These are phyloP conservation scores for Pseudomyrmex sp. DNA, from an alignment of 1,140 invertebrate species.

Conservation along the genomic window DNA sequence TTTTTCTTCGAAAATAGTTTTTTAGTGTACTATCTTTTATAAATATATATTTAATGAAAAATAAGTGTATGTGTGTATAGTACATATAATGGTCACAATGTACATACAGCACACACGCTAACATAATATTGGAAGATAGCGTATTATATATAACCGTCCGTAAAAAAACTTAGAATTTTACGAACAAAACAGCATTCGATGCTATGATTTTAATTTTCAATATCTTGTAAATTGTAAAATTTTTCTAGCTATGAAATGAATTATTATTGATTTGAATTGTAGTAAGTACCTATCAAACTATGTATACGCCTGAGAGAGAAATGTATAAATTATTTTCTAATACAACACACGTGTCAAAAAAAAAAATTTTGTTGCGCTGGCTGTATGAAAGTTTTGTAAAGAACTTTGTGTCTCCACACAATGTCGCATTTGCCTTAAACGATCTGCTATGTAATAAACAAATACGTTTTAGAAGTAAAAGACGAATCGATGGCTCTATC, in stretches of 20 bases:
- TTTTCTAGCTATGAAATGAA: slow-evolving; percentile 24
- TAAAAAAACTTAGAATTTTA: slow-evolving; percentile 64
- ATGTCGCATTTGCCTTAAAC: slow-evolving; percentile 74
- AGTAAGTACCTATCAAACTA: neutral
- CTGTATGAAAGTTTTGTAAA: slow-evolving; percentile 31
- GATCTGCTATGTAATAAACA: slow-evolving; percentile 75
- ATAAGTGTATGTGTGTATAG: neutral
- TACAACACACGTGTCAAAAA: slow-evolving; percentile 26
- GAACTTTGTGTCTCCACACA: slow-evolving; percentile 59
- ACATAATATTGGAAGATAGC: slow-evolving; percentile 43
- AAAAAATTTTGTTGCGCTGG: slow-evolving; percentile 31
- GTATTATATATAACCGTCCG: slow-evolving; percentile 70
- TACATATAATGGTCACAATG: neutral
- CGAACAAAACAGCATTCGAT: slow-evolving; percentile 61
- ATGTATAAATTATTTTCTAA: slow-evolving; percentile 60
- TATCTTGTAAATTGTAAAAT: slow-evolving; percentile 70
- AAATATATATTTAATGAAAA: slow-evolving; percentile 14
- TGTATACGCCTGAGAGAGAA: slow-evolving; percentile 11
- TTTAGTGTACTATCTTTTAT: slow-evolving; percentile 38
- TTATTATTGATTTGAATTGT: slow-evolving; percentile 29
- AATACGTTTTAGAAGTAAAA: slow-evolving; percentile 75
- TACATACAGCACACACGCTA: neutral
- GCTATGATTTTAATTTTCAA: slow-evolving; percentile 64
- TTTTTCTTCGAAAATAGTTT: slow-evolving; percentile 21
- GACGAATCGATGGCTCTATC: slow-evolving; percentile 31